phyloP scores from a whole-genome alignment of 2,113 vertebrate species.

The Callipepla squamata region DNA sequence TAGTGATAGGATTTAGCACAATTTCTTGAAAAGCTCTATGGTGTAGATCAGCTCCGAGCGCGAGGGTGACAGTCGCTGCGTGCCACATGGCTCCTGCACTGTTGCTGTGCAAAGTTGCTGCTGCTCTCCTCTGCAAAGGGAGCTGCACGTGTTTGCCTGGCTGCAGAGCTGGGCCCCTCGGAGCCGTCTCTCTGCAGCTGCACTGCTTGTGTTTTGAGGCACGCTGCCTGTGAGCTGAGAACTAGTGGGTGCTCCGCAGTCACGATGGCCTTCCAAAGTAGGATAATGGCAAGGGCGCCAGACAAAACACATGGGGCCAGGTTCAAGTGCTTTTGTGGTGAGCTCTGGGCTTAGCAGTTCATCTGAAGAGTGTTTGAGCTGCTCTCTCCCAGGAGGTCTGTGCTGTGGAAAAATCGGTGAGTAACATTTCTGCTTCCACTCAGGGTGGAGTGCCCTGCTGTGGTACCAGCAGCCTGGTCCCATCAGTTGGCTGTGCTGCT shows the following conservation, averaged over 20 bases:
- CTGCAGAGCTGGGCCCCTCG: background rate
- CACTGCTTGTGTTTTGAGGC: background rate
- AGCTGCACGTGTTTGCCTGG: background rate
- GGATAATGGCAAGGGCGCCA: background rate
- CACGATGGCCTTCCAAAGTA: background rate
- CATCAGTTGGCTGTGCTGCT: background rate
- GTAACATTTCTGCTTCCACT: accelerated
- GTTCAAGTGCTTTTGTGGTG: background rate
- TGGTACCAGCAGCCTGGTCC: background rate
- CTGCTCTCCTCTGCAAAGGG: background rate
- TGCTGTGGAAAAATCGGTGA: background rate
- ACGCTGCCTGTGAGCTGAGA: background rate
- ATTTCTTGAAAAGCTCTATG: background rate
- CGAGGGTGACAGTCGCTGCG: accelerated
- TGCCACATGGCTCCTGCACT: background rate
- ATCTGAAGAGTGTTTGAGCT: background rate
- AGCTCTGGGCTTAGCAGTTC: background rate
- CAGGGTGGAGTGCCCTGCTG: background rate
- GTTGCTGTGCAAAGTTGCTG: background rate
- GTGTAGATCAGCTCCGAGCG: background rate
- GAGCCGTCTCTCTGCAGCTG: background rate
- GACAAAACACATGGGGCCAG: accelerated
- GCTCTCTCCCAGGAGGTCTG: background rate
- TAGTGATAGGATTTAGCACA: background rate
- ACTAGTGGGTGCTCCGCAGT: background rate